These are phyloP conservation scores for Cochlearius cochlearius DNA, from an alignment of 2,113 vertebrate genomes.

Conservation along the genomic window DNA sequence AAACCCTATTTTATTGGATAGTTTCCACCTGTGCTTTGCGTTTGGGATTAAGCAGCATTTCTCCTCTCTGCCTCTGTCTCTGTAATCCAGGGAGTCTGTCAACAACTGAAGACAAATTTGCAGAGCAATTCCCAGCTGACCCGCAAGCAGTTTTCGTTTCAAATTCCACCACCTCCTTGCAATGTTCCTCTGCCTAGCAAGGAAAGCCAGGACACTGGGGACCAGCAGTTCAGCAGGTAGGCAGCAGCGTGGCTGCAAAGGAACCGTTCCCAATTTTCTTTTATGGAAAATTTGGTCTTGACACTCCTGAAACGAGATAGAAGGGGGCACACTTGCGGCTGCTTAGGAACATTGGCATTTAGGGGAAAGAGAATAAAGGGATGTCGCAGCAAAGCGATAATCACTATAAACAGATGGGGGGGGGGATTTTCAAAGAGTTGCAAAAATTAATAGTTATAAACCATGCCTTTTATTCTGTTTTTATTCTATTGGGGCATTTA, in stretches of 20 bases:
- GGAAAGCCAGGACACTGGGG: not conserved
- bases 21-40: not conserved
- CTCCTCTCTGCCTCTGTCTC: not conserved
- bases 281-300: not conserved
- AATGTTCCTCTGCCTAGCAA: not conserved
- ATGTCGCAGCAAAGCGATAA: constrained; percentile 35
- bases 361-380: not conserved
- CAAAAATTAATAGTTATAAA: constrained; percentile 64
- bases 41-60: constrained; percentile 31
- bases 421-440: constrained; percentile 48
- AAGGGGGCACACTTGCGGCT: not conserved
- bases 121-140: constrained; percentile 28
- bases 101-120: constrained; percentile 14
- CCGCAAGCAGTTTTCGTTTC: constrained; percentile 35
- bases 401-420: constrained; percentile 24
- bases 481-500: not conserved
- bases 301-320: not conserved
- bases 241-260: not conserved
- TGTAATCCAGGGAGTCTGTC: not conserved
- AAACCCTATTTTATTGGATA: not conserved
- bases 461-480: not conserved
- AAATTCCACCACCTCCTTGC: constrained; percentile 6
- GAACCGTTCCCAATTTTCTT: not conserved
- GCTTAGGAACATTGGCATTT: not conserved
- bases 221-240: constrained; percentile 42